These are phyloP conservation scores for Tragelaphus buxtoni DNA, from an alignment of 2,113 vertebrate genomes.

Conservation along the genomic window DNA sequence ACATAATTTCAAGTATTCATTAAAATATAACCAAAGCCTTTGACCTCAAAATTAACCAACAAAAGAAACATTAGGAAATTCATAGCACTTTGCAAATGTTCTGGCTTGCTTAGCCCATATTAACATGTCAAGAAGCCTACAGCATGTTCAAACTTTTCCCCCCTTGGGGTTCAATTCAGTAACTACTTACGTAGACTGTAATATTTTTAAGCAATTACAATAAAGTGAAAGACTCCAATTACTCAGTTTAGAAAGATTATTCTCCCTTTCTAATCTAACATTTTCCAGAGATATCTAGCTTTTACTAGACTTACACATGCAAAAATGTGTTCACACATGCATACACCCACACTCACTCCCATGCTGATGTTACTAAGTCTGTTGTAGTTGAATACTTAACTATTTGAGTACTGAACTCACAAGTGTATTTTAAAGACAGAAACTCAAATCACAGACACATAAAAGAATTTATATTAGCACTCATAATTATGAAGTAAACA, in stretches of 20 bases:
- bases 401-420: neutral
- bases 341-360: neutral
- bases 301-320: neutral
- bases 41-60: slow-evolving; percentile 55
- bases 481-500: neutral
- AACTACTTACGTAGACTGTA: slow-evolving; percentile 13
- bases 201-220: slow-evolving; percentile 44
- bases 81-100: slow-evolving; percentile 44
- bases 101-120: slow-evolving; percentile 44
- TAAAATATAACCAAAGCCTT: slow-evolving; percentile 59
- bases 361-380: neutral
- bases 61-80: slow-evolving; percentile 59
- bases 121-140: slow-evolving; percentile 40
- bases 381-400: neutral
- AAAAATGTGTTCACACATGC: slow-evolving; percentile 2
- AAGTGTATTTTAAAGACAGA: neutral
- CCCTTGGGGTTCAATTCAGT: slow-evolving; percentile 2
- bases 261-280: neutral
- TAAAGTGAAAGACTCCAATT: slow-evolving; percentile 3
- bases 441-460: neutral
- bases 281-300: neutral
- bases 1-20: slow-evolving; percentile 36
- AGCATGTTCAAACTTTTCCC: slow-evolving; percentile 43
- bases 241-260: neutral
- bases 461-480: neutral